Conservation (phyloP, 2,797 vertebrate species). For the Cyprinodon diabolis region DNA sequence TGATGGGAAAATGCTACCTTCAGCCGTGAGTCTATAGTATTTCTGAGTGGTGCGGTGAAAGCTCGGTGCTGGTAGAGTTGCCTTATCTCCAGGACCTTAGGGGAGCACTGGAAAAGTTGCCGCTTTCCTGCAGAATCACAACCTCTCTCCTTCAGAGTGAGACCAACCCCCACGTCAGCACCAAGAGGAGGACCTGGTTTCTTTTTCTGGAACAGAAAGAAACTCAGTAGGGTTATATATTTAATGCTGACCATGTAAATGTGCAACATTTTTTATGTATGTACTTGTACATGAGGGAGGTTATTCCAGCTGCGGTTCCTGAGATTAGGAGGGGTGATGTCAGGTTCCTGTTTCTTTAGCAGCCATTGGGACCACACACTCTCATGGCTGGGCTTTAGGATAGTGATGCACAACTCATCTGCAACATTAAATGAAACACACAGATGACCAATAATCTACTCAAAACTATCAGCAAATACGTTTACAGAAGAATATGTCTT, state of each 20-base stretch:
- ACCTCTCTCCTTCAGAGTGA: constrained; percentile 65
- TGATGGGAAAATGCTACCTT: constrained; percentile 76
- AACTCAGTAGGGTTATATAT: neutral
- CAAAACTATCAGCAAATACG: neutral
- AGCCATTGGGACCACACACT: constrained; percentile 82
- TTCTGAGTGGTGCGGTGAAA: constrained; percentile 67
- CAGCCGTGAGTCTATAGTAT: constrained; percentile 82
- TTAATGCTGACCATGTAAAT: neutral
- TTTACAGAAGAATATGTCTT: neutral
- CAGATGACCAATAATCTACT: no score
- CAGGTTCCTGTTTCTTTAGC: constrained; percentile 79
- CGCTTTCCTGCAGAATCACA: neutral
- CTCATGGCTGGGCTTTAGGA: constrained; percentile 84
- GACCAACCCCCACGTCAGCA: constrained; percentile 70
- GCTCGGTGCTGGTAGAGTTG: constrained; percentile 84
- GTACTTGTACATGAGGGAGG: constrained; percentile 84
- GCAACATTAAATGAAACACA: constrained; percentile 23
- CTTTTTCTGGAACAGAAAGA: constrained; percentile 71
- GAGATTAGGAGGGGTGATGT: constrained; percentile 85
- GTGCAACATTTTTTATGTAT: neutral
- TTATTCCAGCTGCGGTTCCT: constrained; percentile 77
- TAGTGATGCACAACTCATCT: constrained; percentile 85
- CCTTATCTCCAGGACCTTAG: constrained; percentile 86
- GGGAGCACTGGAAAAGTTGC: constrained; percentile 74
- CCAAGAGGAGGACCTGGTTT: constrained; percentile 68